A percentile compares a stretch with the other conserved stretches of the same genome.
phyloP scores from a whole-genome alignment of 2,113 vertebrate species.

The Dunckerocampus dactyliophorus region DNA sequence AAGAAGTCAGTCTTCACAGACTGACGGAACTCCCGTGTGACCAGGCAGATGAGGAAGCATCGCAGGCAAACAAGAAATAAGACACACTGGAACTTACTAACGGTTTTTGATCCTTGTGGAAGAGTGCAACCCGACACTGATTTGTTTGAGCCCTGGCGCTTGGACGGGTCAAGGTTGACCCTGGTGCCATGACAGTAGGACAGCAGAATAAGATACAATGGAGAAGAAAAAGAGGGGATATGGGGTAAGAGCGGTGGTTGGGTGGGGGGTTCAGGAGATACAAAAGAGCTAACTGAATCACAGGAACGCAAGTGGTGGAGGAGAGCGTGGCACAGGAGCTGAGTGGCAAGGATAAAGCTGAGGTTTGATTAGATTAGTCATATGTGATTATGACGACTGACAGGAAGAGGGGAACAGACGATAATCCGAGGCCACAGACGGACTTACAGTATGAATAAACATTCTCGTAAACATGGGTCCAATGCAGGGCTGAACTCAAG shows the following conservation, averaged over 20 bases:
- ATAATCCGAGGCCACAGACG: constrained; percentile 54
- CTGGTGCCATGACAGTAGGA: constrained; percentile 64
- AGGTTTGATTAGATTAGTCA: constrained; percentile 69
- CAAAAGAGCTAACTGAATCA: constrained; percentile 56
- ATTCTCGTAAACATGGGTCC: constrained; percentile 42
- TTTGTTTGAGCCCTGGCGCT: constrained; percentile 95
- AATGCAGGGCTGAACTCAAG: constrained; percentile 22
- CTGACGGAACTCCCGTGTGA: constrained; percentile 8
- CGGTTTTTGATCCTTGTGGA: constrained; percentile 94
- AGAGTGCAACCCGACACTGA: constrained; percentile 91
- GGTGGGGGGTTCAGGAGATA: constrained; percentile 10
- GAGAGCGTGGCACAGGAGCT: constrained; percentile 55
- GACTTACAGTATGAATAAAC: constrained; percentile 34
- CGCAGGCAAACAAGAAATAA: constrained; percentile 57
- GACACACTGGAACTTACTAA: constrained; percentile 86
- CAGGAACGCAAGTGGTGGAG: constrained; percentile 50
- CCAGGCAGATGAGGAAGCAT: constrained; percentile 26
- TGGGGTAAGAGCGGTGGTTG: constrained; percentile 22
- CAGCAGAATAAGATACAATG: constrained; percentile 58
- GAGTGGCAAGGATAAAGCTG: constrained; percentile 62
- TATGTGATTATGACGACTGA: constrained; percentile 62
- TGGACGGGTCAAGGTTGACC: constrained; percentile 97
- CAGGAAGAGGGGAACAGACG: constrained; percentile 43
- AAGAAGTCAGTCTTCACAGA: constrained; percentile 13
- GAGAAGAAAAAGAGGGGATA: constrained; percentile 44